phyloP scores from a whole-genome alignment of 2,888 invertebrate species.

The Polymixis flavicincta region DNA sequence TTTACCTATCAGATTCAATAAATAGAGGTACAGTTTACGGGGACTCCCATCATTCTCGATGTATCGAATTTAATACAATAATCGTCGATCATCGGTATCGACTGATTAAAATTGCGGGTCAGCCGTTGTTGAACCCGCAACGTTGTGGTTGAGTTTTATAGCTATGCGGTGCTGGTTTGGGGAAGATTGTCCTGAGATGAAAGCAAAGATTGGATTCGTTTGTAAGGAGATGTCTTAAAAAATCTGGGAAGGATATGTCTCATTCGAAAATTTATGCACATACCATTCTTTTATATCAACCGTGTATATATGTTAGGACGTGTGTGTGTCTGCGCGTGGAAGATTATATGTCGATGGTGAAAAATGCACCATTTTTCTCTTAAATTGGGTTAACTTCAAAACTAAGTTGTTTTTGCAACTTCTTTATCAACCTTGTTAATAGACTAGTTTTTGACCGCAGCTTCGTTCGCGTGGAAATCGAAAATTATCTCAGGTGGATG shows the following conservation, averaged over 20 bases:
- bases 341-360: not conserved
- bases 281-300: not conserved
- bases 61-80: constrained; percentile 70
- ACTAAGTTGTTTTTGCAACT: not conserved
- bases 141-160: constrained; percentile 54
- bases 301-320: not conserved
- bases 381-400: not conserved
- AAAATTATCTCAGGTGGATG: too few species aligned
- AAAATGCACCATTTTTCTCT: too few species aligned
- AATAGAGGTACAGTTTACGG: constrained; percentile 54
- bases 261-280: not conserved
- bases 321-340: too few species aligned
- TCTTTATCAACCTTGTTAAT: not conserved
- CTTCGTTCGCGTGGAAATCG: too few species aligned
- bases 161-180: constrained; percentile 52
- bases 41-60: constrained; percentile 58
- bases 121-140: constrained; percentile 67
- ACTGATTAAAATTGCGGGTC: constrained; percentile 75
- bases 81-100: constrained; percentile 71
- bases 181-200: constrained; percentile 30
- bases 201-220: not conserved
- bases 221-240: not conserved
- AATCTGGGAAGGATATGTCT: not conserved
- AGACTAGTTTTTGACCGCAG: too few species aligned
- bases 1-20: constrained; percentile 65